Conservation (phyloP, 2,797 vertebrate species). For the Myotis vivesi region DNA sequence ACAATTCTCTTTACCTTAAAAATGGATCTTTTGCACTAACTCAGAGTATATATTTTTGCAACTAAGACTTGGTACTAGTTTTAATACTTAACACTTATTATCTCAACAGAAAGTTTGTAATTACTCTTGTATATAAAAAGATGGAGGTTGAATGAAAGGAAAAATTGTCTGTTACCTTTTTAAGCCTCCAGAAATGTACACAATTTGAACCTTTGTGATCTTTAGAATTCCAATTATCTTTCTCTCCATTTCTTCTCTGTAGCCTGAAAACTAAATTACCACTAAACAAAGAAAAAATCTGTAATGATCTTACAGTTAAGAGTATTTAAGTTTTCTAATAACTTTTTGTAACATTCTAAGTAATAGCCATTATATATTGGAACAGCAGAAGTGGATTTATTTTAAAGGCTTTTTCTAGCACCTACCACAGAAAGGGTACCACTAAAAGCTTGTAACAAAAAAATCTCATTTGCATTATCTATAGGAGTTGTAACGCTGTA, state of each 20-base stretch:
- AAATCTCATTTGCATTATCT: background rate
- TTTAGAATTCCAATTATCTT: background rate
- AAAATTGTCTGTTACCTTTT: slow-evolving; percentile 43
- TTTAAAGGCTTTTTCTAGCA: background rate
- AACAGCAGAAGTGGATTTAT: background rate
- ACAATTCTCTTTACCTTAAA: slow-evolving; percentile 59
- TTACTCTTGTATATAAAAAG: slow-evolving; percentile 38
- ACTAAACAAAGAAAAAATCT: background rate
- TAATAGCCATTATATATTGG: background rate
- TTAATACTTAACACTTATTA: slow-evolving; percentile 42
- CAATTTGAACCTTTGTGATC: background rate
- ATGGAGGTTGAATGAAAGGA: slow-evolving; percentile 59
- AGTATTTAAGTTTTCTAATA: background rate
- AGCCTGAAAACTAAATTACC: background rate
- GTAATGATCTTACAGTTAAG: background rate
- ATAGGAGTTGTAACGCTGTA: background rate
- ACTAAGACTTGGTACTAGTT: slow-evolving; percentile 54
- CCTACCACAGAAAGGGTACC: background rate
- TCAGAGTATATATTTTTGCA: slow-evolving; percentile 71
- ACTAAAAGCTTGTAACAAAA: background rate
- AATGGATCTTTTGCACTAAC: slow-evolving; percentile 78
- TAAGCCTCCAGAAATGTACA: background rate
- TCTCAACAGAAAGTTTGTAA: slow-evolving; percentile 36
- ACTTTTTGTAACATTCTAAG: background rate
- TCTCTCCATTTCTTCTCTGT: background rate